Evolutionary conservation across 2,113 vertebrate genomes (phyloP).

Genomic region (Oxygymnocypris stewartii): DNA sequence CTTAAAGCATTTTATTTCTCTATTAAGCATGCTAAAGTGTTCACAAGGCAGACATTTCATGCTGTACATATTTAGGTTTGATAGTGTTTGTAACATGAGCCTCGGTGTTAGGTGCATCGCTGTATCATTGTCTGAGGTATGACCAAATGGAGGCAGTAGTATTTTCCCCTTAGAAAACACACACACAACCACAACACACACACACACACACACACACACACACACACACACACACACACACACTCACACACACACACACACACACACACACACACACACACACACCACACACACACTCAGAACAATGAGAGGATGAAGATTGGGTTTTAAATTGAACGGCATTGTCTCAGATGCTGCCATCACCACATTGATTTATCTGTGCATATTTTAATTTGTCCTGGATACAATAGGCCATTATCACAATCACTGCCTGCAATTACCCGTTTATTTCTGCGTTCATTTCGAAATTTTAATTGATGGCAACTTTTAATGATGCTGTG

Average conservation of each 20-base stretch:
- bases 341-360: slow-evolving; percentile 37
- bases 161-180: slow-evolving; percentile 54
- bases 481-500: background rate
- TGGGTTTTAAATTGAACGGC: slow-evolving; percentile 34
- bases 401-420: slow-evolving; percentile 4
- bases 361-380: slow-evolving; percentile 19
- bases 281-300: background rate
- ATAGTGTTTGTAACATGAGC: background rate
- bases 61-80: background rate
- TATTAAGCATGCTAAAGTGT: background rate
- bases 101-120: background rate
- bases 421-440: slow-evolving; percentile 13
- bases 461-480: slow-evolving; percentile 26
- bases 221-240: background rate
- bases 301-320: slow-evolving; percentile 36
- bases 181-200: slow-evolving; percentile 46
- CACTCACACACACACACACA: background rate
- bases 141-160: slow-evolving; percentile 65
- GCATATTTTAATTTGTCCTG: slow-evolving; percentile 32
- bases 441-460: slow-evolving; percentile 24
- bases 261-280: background rate
- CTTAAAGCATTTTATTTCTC: background rate
- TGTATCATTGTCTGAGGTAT: slow-evolving; percentile 49
- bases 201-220: slow-evolving; percentile 26
- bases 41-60: background rate